Base-by-base conservation (phyloP, 2,113 vertebrate species). In the Mungos mungo region DNA sequence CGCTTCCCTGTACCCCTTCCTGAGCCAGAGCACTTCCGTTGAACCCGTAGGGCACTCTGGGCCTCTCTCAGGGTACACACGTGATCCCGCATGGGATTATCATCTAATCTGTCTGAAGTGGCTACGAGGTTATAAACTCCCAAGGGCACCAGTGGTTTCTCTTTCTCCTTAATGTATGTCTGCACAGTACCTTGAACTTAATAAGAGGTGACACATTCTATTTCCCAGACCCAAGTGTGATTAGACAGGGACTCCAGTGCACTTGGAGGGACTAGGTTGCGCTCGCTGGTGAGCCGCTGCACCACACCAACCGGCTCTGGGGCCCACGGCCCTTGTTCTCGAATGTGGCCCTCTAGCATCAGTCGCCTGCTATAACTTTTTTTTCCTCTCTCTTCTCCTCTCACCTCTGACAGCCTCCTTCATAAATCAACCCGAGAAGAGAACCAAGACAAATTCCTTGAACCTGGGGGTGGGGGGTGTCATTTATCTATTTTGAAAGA, bases 371-470 rank as follows among this genome's bases (percentile, higher is more conserved):
- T 89, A 0, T 33, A 41, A 57, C 23, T n/a, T 83, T 65, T 18
- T 35, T 45, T 71, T 47, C 45, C 11, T 69, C 52, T 71, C 11
- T 74, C 69, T 45, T 94, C 50, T 87, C 23, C 63, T 35, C 90
- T 96, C 72, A 41, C 31, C 47, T 50, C 60, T 72, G 57, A 19
- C 65, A 35, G n/a, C n/a, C 54, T 88, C 68, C 27, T 35, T 27
- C 68, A 33, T 27, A 97, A 90, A 90, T 93, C 29, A 94, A 41
- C 21, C 31, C 5, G 3, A 89, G 41, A 92, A 95, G 57, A 93
- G 86, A 95, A 85, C 57, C 57, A 45, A 41, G 31, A 94, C n/a
- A 80, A 80, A 76, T 90, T 60, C 41, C 63, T 97, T 88, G 63
- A 96, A 60, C 31, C 31, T 57, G 35, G 50, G 50, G 88, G 45